Conservation (phyloP, 2,113 vertebrate species). For the Microcebus lehilahytsara region DNA sequence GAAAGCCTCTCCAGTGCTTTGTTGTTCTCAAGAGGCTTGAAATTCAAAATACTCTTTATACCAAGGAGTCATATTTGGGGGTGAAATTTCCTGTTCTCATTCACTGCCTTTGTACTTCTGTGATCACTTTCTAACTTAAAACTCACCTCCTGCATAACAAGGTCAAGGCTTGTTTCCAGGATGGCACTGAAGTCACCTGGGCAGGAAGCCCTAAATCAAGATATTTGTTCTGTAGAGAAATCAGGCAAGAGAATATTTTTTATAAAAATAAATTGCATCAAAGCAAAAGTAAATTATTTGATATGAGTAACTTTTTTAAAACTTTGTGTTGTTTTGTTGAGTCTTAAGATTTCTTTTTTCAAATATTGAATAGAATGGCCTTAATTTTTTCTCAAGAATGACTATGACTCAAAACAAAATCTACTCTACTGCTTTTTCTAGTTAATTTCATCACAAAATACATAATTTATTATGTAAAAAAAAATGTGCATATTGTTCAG, state of each 20-base stretch:
- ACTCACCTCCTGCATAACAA: conserved; percentile 47
- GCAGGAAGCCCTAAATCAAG: conserved; percentile 15
- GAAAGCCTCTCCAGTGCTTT: too few species aligned
- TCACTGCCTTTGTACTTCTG: neutral
- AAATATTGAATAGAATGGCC: neutral
- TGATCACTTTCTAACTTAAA: conserved; percentile 47
- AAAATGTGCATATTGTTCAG: neutral
- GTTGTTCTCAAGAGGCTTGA: too few species aligned
- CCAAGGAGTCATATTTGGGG: too few species aligned
- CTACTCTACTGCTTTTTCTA: neutral
- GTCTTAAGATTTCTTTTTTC: neutral
- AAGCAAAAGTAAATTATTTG: neutral
- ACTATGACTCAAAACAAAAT: neutral
- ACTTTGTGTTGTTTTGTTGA: neutral
- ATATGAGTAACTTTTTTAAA: neutral
- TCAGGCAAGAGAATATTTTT: neutral
- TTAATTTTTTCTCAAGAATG: conserved; percentile 29
- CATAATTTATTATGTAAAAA: neutral
- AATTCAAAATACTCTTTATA: too few species aligned
- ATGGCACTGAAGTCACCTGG: conserved; percentile 46
- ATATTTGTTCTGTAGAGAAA: neutral
- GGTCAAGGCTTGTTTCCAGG: conserved; percentile 52
- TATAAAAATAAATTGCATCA: conserved; percentile 19
- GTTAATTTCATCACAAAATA: conserved; percentile 10
- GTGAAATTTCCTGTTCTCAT: too few species aligned